These are phyloP conservation scores for Drosophila auraria DNA, from an alignment of 1,140 invertebrate genomes.

Conservation along the genomic window DNA sequence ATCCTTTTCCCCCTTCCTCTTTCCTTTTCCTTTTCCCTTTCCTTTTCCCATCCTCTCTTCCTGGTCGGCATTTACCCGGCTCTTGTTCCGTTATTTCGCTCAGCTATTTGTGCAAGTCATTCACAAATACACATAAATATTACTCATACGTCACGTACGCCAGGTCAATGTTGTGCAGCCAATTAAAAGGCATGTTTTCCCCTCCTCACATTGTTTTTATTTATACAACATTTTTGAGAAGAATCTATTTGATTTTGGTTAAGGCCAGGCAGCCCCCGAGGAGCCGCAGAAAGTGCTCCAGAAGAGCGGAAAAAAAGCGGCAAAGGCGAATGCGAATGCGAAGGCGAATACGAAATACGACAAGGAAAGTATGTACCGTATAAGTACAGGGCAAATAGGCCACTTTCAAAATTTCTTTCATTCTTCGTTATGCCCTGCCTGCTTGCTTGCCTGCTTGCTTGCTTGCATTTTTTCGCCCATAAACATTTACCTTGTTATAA, in stretches of 20 bases:
- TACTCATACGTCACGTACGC: constrained; percentile 50
- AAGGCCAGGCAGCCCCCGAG: constrained; percentile 8
- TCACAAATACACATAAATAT: constrained; percentile 47
- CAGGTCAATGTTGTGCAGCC: constrained; percentile 45
- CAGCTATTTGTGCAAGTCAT: constrained; percentile 48
- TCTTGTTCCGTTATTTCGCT: constrained; percentile 39
- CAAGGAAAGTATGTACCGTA: not conserved
- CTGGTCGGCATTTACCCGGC: constrained; percentile 41
- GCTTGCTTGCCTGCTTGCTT: not conserved
- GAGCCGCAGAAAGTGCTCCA: constrained; percentile 14
- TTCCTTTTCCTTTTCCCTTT: not conserved
- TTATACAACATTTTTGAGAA: constrained; percentile 38
- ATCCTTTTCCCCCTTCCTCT: not conserved
- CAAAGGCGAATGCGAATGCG: constrained; percentile 16
- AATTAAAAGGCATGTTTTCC: constrained; percentile 31
- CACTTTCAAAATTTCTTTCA: constrained; percentile 13
- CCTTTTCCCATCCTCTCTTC: constrained; percentile 6
- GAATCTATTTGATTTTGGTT: constrained; percentile 41
- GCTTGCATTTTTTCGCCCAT: constrained; percentile 8
- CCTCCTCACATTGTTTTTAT: constrained; percentile 35
- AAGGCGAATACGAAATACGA: no score
- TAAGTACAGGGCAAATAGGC: constrained; percentile 31
- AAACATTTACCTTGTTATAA: constrained; percentile 25
- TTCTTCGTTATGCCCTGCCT: constrained; percentile 3
- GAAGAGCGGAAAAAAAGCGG: not conserved